A percentile compares a stretch with the other conserved stretches of the same genome.
Evolutionary conservation across 2,888 invertebrate genomes (phyloP).

Genomic region (Carcina quercana): DNA sequence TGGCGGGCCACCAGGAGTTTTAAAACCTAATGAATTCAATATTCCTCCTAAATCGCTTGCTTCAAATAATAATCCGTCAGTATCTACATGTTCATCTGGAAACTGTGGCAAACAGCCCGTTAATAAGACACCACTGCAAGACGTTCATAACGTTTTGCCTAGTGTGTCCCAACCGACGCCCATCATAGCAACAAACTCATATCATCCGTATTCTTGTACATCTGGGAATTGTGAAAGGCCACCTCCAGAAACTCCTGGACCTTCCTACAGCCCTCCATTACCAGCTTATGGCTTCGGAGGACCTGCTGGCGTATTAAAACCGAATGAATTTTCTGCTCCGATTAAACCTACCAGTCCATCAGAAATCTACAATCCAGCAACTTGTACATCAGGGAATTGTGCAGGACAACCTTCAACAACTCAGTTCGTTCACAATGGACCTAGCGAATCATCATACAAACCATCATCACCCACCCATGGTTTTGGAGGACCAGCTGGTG

Average conservation of each 20-base stretch:
- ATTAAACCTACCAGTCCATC: background rate
- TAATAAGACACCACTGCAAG: no score
- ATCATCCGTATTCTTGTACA: no score
- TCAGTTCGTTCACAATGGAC: background rate
- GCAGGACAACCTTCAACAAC: constrained; percentile 1
- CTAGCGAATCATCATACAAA: background rate
- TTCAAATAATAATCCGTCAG: constrained; percentile 5
- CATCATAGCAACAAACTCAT: no score
- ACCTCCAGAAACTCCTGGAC: background rate
- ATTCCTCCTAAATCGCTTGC: constrained; percentile 1
- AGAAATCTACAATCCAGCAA: background rate
- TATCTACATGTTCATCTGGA: constrained; percentile 3
- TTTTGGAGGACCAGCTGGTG: constrained; percentile 19
- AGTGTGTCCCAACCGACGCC: no score
- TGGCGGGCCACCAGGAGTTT: constrained; percentile 23
- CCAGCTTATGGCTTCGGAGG: constrained; percentile 44
- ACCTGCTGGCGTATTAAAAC: constrained; percentile 38
- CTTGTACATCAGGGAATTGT: constrained; percentile 8
- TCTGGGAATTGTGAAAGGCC: constrained; percentile 4
- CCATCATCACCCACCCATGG: constrained; percentile 17
- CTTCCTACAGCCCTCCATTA: background rate
- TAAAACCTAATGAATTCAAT: constrained; percentile 13
- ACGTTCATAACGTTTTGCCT: no score
- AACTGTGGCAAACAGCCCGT: no score
- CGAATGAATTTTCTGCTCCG: constrained; percentile 32